Conservation (phyloP, 2,888 invertebrate genomes). For the Drosophila parthenogenetica region DNA sequence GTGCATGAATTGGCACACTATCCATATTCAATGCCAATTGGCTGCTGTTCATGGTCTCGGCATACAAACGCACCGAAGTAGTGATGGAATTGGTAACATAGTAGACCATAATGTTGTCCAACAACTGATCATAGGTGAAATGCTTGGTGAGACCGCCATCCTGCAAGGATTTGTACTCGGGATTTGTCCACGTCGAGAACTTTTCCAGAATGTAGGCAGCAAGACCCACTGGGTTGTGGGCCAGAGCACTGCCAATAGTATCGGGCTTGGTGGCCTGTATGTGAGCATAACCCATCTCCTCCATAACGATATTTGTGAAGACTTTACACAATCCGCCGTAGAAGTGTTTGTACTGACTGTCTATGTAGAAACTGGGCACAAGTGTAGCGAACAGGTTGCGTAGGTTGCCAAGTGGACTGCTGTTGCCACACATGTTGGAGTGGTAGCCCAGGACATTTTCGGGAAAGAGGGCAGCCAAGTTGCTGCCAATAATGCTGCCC, state of each 20-base stretch:
- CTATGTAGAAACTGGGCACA: constrained; percentile 87
- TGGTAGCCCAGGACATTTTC: constrained; percentile 87
- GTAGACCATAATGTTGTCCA: constrained; percentile 93
- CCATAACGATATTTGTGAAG: constrained; percentile 65
- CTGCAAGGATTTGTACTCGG: constrained; percentile 84
- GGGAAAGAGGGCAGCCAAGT: constrained; percentile 88
- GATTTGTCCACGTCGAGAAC: constrained; percentile 90
- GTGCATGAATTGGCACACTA: constrained; percentile 88
- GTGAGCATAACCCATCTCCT: constrained; percentile 89
- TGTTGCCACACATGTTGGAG: constrained; percentile 87
- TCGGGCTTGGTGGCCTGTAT: constrained; percentile 95
- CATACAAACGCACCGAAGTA: constrained; percentile 89
- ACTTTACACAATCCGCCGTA: constrained; percentile 84
- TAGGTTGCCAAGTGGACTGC: constrained; percentile 79
- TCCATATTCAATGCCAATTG: constrained; percentile 70
- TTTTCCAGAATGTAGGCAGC: constrained; percentile 96
- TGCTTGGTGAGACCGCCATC: constrained; percentile 89
- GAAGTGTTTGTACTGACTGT: constrained; percentile 85
- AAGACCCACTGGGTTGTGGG: constrained; percentile 90
- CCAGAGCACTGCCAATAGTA: constrained; percentile 88
- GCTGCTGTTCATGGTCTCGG: constrained; percentile 86
- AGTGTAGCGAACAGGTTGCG: constrained; percentile 85
- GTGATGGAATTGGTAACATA: constrained; percentile 91
- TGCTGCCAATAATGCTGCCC: constrained; percentile 89
- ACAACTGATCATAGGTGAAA: constrained; percentile 86